Evolutionary conservation across 2,113 vertebrate genomes (phyloP).

Genomic region (Myiopsitta monachus): DNA sequence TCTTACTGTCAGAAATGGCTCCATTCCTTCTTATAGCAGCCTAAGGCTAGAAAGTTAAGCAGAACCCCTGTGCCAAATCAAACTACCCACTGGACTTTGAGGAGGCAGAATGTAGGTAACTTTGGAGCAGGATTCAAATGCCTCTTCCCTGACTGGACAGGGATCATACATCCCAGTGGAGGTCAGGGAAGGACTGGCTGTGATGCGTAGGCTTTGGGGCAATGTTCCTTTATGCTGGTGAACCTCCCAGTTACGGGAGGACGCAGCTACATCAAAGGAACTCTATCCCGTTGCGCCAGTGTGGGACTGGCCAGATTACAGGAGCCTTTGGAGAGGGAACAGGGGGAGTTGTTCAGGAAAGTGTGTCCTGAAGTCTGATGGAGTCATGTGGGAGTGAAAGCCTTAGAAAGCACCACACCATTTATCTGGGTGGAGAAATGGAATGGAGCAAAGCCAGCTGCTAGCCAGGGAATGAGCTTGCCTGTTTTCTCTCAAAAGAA

Average conservation of each 20-base stretch:
- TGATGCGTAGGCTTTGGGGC: neutral
- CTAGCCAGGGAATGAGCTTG: neutral
- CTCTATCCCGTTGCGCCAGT: neutral
- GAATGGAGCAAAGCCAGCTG: neutral
- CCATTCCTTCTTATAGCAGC: neutral
- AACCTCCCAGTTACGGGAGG: neutral
- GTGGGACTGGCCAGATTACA: neutral
- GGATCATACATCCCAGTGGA: fast-evolving
- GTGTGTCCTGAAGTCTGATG: fast-evolving
- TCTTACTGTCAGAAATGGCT: neutral
- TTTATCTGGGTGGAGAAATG: neutral
- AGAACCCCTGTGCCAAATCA: neutral
- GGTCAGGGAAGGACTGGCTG: neutral
- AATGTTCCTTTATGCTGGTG: no score
- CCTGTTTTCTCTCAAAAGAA: neutral
- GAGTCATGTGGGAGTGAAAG: neutral
- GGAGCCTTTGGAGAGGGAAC: neutral
- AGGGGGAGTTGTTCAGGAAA: neutral
- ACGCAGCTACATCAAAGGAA: neutral
- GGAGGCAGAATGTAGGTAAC: neutral
- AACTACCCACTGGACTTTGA: neutral
- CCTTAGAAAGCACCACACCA: neutral
- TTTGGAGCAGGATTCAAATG: neutral
- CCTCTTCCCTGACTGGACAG: neutral
- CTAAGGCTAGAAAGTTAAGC: neutral